A percentile compares a stretch with the other conserved stretches of the same genome.
These are phyloP conservation scores for Mionectes macconnelli DNA, from an alignment of 2,113 vertebrate species.

Conservation along the genomic window DNA sequence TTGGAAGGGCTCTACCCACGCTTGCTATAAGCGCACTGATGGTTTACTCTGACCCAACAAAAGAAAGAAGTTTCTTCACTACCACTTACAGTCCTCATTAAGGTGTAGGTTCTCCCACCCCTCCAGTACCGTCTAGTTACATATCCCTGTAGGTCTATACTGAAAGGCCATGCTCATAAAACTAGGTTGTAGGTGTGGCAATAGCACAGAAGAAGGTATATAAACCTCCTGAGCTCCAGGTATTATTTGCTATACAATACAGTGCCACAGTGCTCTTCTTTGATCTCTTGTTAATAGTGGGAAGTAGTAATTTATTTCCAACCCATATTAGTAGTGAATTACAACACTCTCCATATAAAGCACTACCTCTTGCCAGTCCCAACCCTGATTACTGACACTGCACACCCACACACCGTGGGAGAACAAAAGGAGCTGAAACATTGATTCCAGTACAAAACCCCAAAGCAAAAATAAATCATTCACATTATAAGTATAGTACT, in stretches of 20 bases:
- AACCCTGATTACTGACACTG: neutral
- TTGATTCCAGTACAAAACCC: neutral
- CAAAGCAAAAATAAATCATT: neutral
- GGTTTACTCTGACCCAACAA: neutral
- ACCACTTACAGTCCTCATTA: neutral
- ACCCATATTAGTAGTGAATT: neutral
- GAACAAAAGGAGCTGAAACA: neutral
- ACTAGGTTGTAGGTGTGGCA: neutral
- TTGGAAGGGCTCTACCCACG: too few relatives aligned
- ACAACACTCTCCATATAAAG: neutral
- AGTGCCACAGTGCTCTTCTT: neutral
- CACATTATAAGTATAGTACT: slow-evolving; percentile 68
- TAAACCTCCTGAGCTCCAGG: neutral
- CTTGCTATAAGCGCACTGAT: too few relatives aligned
- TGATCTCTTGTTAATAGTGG: neutral
- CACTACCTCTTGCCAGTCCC: neutral
- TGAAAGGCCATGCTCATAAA: neutral
- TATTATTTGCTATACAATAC: neutral
- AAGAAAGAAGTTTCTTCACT: neutral
- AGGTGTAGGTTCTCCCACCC: neutral
- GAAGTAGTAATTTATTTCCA: neutral
- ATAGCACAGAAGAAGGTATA: neutral
- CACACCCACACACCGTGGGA: neutral
- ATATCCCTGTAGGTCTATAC: neutral
- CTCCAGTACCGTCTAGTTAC: neutral